These are phyloP conservation scores for Orthonychiurus folsomi DNA, from an alignment of 2,888 invertebrate genomes.

Conservation along the genomic window DNA sequence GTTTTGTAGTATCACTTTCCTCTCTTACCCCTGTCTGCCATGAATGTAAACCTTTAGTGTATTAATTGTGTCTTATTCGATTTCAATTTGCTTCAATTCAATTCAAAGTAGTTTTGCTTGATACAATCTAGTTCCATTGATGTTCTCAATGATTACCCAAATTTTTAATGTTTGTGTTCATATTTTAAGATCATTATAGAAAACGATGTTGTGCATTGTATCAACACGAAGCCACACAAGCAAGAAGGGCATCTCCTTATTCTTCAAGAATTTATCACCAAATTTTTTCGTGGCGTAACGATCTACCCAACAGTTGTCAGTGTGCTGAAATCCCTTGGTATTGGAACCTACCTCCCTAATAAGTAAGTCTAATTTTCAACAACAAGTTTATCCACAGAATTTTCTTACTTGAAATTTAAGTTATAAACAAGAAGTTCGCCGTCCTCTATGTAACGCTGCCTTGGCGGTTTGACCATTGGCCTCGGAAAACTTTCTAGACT, in stretches of 20 bases:
- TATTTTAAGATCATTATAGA: constrained; percentile 28
- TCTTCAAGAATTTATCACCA: constrained; percentile 29
- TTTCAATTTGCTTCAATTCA: too few species aligned
- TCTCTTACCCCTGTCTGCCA: too few species aligned
- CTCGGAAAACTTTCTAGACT: not conserved
- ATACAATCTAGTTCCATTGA: too few species aligned
- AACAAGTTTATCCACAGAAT: not conserved
- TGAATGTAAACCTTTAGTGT: too few species aligned
- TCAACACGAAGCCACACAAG: constrained; percentile 25
- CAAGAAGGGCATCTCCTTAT: constrained; percentile 24
- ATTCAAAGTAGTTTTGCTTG: too few species aligned
- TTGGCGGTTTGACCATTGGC: too few species aligned
- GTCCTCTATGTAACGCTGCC: too few species aligned
- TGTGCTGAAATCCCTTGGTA: constrained; percentile 23
- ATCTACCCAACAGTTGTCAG: constrained; percentile 29
- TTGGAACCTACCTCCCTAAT: constrained; percentile 31
- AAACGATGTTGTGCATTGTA: constrained; percentile 26
- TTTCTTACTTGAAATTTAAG: constrained; percentile 1
- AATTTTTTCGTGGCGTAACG: constrained; percentile 23
- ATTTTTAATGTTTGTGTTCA: not conserved
- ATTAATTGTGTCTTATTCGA: too few species aligned
- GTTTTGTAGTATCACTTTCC: too few species aligned
- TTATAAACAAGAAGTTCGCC: too few species aligned
- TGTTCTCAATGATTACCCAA: too few species aligned
- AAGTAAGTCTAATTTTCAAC: constrained; percentile 20